Conservation (phyloP, 1,140 invertebrate species). For the Conus ventricosus region DNA sequence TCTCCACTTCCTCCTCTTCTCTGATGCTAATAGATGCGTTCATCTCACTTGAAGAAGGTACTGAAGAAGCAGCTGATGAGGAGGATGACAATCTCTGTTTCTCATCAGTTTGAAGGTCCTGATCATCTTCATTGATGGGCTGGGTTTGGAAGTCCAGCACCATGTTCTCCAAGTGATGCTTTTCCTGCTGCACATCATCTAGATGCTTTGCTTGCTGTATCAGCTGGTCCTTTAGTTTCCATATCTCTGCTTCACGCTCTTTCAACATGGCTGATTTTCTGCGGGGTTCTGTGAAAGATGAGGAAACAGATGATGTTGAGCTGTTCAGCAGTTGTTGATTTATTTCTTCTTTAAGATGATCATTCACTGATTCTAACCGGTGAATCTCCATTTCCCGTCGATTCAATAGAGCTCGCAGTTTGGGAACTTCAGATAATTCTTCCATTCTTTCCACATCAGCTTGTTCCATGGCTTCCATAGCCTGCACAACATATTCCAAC, state of each 20-base stretch:
- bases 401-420: slow-evolving; percentile 15
- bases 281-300: slow-evolving; percentile 28
- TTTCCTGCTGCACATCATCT: slow-evolving; percentile 29
- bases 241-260: slow-evolving; percentile 32
- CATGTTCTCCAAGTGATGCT: slow-evolving; percentile 12
- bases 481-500: slow-evolving; percentile 9
- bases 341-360: slow-evolving; percentile 22
- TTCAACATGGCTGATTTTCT: slow-evolving; percentile 9
- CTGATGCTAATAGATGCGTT: not conserved
- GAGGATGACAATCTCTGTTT: not conserved
- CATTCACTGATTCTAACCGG: not conserved
- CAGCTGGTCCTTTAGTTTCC: slow-evolving; percentile 33
- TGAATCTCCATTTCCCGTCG: slow-evolving; percentile 32
- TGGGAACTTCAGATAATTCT: slow-evolving; percentile 19
- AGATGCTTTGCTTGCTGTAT: slow-evolving; percentile 19
- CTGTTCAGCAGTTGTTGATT: slow-evolving; percentile 18
- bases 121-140: not conserved
- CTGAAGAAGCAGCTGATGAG: not conserved
- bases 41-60: not conserved
- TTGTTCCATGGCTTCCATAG: slow-evolving; percentile 29
- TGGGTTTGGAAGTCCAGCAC: slow-evolving; percentile 16
- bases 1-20: slow-evolving; percentile 12
- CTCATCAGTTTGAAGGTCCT: not conserved
- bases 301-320: slow-evolving; percentile 20
- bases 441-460: slow-evolving; percentile 33